Conservation (phyloP, 2,113 vertebrate species). For the Syngnathoides biaculeatus region DNA sequence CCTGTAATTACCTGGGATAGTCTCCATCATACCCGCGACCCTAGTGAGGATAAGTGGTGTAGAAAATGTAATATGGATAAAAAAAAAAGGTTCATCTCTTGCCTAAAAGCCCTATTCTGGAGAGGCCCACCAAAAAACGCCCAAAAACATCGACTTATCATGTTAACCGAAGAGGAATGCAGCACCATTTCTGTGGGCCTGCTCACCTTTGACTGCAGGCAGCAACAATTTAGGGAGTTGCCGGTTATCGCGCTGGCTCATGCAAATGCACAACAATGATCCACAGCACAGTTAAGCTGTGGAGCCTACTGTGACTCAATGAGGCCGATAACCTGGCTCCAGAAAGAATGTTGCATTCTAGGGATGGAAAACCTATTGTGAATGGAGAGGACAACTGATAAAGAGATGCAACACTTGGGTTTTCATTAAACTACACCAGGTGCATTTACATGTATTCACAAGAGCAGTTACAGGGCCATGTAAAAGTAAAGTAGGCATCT, state of each 20-base stretch:
- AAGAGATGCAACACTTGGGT: constrained; percentile 31
- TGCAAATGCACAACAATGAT: constrained; percentile 44
- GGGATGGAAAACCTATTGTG: constrained; percentile 18
- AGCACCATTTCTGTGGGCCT: constrained; percentile 1
- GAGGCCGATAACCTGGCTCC: constrained; percentile 36
- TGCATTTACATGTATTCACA: constrained; percentile 38
- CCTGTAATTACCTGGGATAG: too few relatives aligned
- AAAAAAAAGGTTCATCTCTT: too few relatives aligned
- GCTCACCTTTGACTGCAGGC: constrained; percentile 1
- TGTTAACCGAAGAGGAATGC: constrained; percentile 33
- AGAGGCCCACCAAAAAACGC: neutral
- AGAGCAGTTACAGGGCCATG: constrained; percentile 13
- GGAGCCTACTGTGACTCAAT: constrained; percentile 43
- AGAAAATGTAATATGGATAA: too few relatives aligned
- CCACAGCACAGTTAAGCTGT: constrained; percentile 21
- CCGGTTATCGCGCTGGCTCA: constrained; percentile 36
- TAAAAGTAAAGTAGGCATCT: too few relatives aligned
- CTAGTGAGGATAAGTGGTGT: too few relatives aligned
- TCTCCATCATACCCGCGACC: too few relatives aligned
- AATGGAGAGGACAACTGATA: constrained; percentile 19
- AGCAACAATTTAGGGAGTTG: constrained; percentile 19
- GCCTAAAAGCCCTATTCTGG: too few relatives aligned
- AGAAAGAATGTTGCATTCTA: constrained; percentile 5
- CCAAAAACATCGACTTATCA: constrained; percentile 17
- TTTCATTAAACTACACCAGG: constrained; percentile 26